Evolutionary conservation across 2,888 invertebrate species (phyloP).

Genomic region (Geotrupes spiniger): DNA sequence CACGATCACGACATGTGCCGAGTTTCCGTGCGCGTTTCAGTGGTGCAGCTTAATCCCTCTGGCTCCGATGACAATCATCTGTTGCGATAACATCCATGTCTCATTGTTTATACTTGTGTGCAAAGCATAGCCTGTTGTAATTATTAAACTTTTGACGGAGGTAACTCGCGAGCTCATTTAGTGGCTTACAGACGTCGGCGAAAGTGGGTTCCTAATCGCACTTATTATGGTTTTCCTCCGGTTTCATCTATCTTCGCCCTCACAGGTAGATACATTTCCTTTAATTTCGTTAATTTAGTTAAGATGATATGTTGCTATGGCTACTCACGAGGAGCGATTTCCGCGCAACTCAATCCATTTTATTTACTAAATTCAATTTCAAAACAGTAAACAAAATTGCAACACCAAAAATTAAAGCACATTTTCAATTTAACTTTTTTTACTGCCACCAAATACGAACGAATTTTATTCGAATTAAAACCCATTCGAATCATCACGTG

Average conservation of each 20-base stretch:
- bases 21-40: background rate
- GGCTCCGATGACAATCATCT: background rate
- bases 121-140: conserved; percentile 1
- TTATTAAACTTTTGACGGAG: conserved; percentile 1
- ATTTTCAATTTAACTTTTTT: no score
- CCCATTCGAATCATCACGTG: no score
- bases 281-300: no score
- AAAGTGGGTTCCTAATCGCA: background rate
- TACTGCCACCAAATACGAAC: no score
- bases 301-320: no score
- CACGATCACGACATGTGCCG: background rate
- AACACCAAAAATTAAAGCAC: no score
- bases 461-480: no score
- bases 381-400: no score
- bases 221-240: background rate
- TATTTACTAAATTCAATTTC: no score
- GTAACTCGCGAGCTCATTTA: conserved; percentile 1
- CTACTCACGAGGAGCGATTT: no score
- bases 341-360: no score
- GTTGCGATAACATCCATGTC: conserved; percentile 4
- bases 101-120: conserved; percentile 5
- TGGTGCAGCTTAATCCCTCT: background rate
- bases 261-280: background rate
- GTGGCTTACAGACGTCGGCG: background rate
- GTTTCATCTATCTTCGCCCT: conserved; percentile 1